Base-by-base conservation (phyloP, 2,797 vertebrate species). In the Hypotaenidia philippensis region DNA sequence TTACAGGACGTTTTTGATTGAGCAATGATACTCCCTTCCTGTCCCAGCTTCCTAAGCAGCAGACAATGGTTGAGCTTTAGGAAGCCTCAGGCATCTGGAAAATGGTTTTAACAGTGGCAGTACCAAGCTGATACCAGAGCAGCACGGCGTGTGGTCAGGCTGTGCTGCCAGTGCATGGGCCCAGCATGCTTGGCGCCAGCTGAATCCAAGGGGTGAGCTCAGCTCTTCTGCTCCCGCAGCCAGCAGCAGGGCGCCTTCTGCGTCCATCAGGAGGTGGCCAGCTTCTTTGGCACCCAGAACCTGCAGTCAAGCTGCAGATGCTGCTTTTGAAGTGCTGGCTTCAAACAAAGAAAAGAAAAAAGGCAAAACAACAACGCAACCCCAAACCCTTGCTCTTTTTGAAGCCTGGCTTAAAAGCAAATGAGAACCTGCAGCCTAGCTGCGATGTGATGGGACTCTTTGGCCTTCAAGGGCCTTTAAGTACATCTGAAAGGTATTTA, bases 401-500 rank as follows among this genome's bases (percentile, higher is more conserved):
- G 96, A 96, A 88, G 95, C 44, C 77, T 56, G 32, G 65, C 83
- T 95, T 94, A 83, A 93, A 95, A 94, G 89, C 80, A 95, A 97
- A 96, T 91, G 85, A 94, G 91, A 96, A 96, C 93, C 94, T 95
- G 87, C 69, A 96, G 84, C 71, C 68, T 72, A 40, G 40, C 40
- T 92, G 83, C 79, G 77, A 85, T 44, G 41, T 68, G 89, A 94
- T 81, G 69, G 85, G 90, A 86, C 59, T 88, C 41, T 83, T 69
- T 0, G 0, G 94, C 87, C 65, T 94, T 83, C 83, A 90, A 87
- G 45, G 87, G 65, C 80, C 80, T 90, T 93, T 84, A 88, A 83
- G 74, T 76, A 86, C 93, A 96, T 91, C 93, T 94, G 94, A 96
- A 96, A 97, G 77, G 70, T 83, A 88, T 97, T 96, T 97, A 95